These are phyloP conservation scores for Oryzias celebensis DNA, from an alignment of 2,113 vertebrate genomes.

Conservation along the genomic window DNA sequence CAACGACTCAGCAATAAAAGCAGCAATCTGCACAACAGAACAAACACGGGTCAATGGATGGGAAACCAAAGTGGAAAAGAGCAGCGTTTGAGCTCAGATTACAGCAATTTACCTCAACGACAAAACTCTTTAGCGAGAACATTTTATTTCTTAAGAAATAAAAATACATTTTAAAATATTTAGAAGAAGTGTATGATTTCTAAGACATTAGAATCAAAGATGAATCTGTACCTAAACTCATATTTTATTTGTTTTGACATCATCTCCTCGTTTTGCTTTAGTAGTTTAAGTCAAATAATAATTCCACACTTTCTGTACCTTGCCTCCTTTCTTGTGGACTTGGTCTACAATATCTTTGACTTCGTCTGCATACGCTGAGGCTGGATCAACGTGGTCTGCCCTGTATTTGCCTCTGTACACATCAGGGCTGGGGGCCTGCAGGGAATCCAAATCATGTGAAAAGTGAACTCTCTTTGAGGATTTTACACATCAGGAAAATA, in stretches of 20 bases:
- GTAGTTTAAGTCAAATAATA: not conserved
- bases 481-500: no score
- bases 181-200: not conserved
- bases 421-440: constrained; percentile 90
- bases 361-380: constrained; percentile 88
- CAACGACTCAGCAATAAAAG: constrained; percentile 97
- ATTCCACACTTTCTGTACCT: constrained; percentile 74
- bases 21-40: constrained; percentile 89
- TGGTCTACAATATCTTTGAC: constrained; percentile 86
- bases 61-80: not conserved
- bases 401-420: constrained; percentile 93
- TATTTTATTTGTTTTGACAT: not conserved
- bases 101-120: not conserved
- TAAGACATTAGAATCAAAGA: not conserved
- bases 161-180: not conserved
- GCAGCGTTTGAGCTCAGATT: no score
- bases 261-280: no score
- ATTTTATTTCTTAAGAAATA: not conserved
- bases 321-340: constrained; percentile 77
- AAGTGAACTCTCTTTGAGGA: no score
- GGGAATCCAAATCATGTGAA: not conserved
- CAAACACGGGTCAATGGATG: constrained; percentile 29
- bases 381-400: constrained; percentile 85
- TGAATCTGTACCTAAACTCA: not conserved
- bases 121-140: no score